Percentiles rank a stretch among this genome's conserved stretches.
Conservation (phyloP, 2,797 vertebrate species). For the Coregonus ussuriensis region DNA sequence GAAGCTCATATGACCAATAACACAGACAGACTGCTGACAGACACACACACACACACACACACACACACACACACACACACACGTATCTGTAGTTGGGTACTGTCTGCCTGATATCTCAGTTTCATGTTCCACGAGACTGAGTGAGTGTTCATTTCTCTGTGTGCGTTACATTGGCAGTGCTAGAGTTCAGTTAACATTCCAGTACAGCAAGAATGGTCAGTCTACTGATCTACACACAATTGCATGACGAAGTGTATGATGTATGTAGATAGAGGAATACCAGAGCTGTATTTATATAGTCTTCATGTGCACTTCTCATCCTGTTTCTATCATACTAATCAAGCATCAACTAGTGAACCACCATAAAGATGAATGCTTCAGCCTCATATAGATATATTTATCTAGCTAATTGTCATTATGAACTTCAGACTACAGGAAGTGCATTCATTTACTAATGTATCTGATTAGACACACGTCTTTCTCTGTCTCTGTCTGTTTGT, state of each 20-base stretch:
- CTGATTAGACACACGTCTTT: constrained; percentile 1
- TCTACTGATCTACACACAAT: neutral
- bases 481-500: constrained; percentile 22
- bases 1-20: neutral
- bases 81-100: neutral
- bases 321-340: constrained; percentile 38
- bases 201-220: neutral
- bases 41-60: neutral
- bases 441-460: constrained; percentile 32
- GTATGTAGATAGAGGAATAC: neutral
- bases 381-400: constrained; percentile 35
- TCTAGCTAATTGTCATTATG: constrained; percentile 40
- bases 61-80: neutral
- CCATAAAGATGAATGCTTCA: constrained; percentile 36
- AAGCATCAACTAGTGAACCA: constrained; percentile 21
- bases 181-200: neutral
- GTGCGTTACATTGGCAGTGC: neutral
- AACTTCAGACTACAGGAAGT: constrained; percentile 31
- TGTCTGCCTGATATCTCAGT: neutral
- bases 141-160: neutral
- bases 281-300: neutral
- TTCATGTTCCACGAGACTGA: neutral
- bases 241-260: constrained; percentile 7
- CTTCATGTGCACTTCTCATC: constrained; percentile 10
- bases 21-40: neutral